phyloP scores from a whole-genome alignment of 2,113 vertebrate genomes.

The Etheostoma cragini region DNA sequence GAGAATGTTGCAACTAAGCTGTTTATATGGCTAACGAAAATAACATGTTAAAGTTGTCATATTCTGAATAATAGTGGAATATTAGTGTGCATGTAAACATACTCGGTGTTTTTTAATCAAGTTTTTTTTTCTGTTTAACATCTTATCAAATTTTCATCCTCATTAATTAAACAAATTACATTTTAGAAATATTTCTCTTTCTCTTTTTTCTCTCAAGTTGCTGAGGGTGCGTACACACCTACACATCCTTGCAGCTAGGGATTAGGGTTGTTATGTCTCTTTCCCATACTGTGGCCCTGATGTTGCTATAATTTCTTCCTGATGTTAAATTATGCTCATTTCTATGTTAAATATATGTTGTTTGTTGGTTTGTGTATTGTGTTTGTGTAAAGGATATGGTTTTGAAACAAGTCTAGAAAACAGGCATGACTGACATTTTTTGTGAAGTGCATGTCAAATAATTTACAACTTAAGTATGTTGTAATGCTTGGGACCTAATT shows the following conservation, averaged over 20 bases:
- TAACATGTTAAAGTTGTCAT: no score
- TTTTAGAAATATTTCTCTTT: slow-evolving; percentile 51
- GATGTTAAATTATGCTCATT: not conserved
- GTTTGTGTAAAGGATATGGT: slow-evolving; percentile 17
- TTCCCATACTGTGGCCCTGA: slow-evolving; percentile 20
- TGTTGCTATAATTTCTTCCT: not conserved
- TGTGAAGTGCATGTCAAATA: slow-evolving; percentile 32
- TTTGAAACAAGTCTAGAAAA: slow-evolving; percentile 36
- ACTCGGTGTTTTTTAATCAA: not conserved
- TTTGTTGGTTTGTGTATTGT: slow-evolving; percentile 36
- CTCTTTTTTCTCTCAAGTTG: slow-evolving; percentile 49
- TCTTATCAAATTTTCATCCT: slow-evolving; percentile 9
- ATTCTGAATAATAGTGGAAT: no score
- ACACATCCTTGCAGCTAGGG: slow-evolving; percentile 34
- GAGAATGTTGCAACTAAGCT: no score
- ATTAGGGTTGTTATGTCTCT: slow-evolving; percentile 24
- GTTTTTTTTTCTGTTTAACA: slow-evolving; percentile 39
- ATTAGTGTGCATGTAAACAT: no score
- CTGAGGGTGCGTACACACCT: slow-evolving; percentile 44
- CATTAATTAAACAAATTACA: slow-evolving; percentile 29
- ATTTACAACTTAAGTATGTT: slow-evolving; percentile 1
- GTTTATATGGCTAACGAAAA: no score
- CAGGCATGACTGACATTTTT: slow-evolving; percentile 41
- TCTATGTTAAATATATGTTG: slow-evolving; percentile 42
- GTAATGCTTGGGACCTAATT: slow-evolving; percentile 33